Evolutionary conservation across 1,140 invertebrate genomes (phyloP).

Genomic region (Tachypleus tridentatus): DNA sequence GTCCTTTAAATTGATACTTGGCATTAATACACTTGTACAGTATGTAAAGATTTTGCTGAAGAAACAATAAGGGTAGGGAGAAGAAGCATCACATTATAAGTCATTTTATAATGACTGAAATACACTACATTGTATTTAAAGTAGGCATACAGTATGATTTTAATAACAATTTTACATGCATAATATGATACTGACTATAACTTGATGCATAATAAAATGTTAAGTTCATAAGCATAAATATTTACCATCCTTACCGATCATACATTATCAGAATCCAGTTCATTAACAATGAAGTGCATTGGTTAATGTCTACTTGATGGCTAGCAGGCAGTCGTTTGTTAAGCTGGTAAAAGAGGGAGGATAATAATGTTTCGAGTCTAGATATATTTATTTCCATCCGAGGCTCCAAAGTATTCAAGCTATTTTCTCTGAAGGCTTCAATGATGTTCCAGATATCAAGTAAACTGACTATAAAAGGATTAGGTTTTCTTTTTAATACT

Average conservation of each 20-base stretch:
- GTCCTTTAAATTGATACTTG: too few relatives aligned
- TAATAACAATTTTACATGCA: too few relatives aligned
- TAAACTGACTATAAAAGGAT: slow-evolving; percentile 60
- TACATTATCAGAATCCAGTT: slow-evolving; percentile 91
- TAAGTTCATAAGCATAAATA: too few relatives aligned
- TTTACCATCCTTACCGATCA: slow-evolving; percentile 52
- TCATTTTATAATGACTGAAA: too few relatives aligned
- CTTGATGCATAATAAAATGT: too few relatives aligned
- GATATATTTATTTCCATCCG: slow-evolving; percentile 80
- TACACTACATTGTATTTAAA: too few relatives aligned
- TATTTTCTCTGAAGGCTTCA: slow-evolving; percentile 94
- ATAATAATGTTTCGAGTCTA: slow-evolving; percentile 77
- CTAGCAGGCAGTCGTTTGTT: slow-evolving; percentile 90
- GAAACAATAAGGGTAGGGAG: too few relatives aligned
- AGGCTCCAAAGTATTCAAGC: slow-evolving; percentile 82
- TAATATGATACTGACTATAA: too few relatives aligned
- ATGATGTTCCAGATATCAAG: slow-evolving; percentile 99
- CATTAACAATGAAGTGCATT: slow-evolving; percentile 72
- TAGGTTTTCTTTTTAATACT: background rate
- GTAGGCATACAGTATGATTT: too few relatives aligned
- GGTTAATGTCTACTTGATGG: slow-evolving; percentile 81
- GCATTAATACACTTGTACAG: too few relatives aligned
- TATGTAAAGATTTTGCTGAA: too few relatives aligned
- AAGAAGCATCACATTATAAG: too few relatives aligned
- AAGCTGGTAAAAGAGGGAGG: slow-evolving; percentile 68